A percentile compares a stretch with the other conserved stretches of the same genome.
phyloP scores from a whole-genome alignment of 2,888 invertebrate species.

The Eremobia ochroleuca region DNA sequence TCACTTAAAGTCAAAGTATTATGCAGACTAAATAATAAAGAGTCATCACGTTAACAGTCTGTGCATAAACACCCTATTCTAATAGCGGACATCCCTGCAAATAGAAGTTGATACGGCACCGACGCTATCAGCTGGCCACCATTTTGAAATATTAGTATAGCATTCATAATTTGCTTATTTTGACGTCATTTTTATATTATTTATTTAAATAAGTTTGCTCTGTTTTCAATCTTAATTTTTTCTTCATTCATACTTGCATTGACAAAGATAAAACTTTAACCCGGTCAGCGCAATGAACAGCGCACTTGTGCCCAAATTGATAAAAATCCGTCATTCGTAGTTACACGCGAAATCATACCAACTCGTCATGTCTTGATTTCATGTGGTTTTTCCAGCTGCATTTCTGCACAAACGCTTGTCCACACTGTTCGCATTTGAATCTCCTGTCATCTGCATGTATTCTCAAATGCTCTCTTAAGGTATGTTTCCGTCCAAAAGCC shows the following conservation, averaged over 20 bases:
- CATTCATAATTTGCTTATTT: not conserved
- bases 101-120: not conserved
- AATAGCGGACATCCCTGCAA: not conserved
- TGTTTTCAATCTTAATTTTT: too few species aligned
- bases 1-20: not conserved
- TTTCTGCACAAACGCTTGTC: constrained; percentile 60
- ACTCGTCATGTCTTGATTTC: constrained; percentile 40
- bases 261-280: not conserved
- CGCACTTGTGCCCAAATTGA: not conserved
- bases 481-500: constrained; percentile 47
- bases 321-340: too few species aligned
- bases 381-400: constrained; percentile 45
- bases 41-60: too few species aligned
- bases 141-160: not conserved
- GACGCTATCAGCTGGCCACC: not conserved
- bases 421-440: constrained; percentile 60
- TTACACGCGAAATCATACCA: constrained; percentile 16
- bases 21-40: not conserved
- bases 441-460: constrained; percentile 60
- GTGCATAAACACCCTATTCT: not conserved
- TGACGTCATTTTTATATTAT: not conserved
- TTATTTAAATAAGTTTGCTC: not conserved
- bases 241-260: not conserved
- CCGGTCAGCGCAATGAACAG: not conserved
- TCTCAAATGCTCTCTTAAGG: constrained; percentile 56